Evolutionary conservation across 2,797 vertebrate species (phyloP), one percentile per base, ranked within the genome.

Genomic region (Prionace glauca): DNA sequence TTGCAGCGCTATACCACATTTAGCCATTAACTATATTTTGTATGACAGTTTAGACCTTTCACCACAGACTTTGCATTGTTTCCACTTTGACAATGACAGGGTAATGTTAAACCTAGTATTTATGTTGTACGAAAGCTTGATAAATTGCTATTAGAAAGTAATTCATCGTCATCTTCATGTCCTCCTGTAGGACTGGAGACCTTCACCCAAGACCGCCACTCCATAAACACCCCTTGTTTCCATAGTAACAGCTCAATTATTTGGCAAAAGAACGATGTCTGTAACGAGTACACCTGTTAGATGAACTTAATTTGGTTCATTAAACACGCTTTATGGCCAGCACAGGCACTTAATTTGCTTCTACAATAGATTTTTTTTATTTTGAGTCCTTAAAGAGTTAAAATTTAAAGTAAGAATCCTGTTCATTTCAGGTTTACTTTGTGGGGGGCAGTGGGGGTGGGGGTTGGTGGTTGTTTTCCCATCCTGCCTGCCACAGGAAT

Each of bases 1-100:
- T 94, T 94, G 36, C 93, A 74, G 41, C 24, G 29, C 41, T 94
- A 18, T 56, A 9, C 93, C 41, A 94, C 45, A 72, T 94, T 77
- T 94, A 74, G 41, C 71, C 69, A 74, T 94, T 74, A 94, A 94
- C 45, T 74, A 18, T 94, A 20, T 77, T 94, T 94, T 56, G 93
- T 77, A 24, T 74, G 93, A 94, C 93, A 94, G 45, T 56, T 50
- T 26, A 32, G 69, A 74, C 71, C 41, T 74, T 94, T 74, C 24
- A 74, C 69, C 24, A 60, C 93, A 74, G 93, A 41, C 93, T 74
- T 71, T 94, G 41, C 71, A 94, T 94, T 94, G 56, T 94, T 74
- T 94, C 71, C 24, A 94, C 71, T 74, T 74, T 26, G 29, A 36
- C 69, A 94, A 94, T 94, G 71, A 74, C 29, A 94, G 93, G 71